Evolutionary conservation across 2,797 vertebrate genomes (phyloP).

Genomic region (Syngnathus acus): DNA sequence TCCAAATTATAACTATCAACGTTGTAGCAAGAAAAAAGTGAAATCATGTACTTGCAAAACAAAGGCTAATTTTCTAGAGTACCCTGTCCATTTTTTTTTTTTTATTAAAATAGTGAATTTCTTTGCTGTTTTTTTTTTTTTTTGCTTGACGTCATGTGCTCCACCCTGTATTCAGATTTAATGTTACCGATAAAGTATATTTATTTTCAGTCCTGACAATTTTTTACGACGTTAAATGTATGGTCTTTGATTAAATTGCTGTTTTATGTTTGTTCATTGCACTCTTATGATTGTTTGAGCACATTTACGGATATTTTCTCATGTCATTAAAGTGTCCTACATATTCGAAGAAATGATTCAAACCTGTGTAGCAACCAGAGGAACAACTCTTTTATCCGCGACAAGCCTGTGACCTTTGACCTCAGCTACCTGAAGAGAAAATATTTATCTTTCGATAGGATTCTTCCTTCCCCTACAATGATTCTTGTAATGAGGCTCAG

Average conservation of each 20-base stretch:
- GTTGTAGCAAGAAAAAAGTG: too few relatives aligned
- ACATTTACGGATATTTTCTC: constrained; percentile 19
- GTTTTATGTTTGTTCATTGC: constrained; percentile 7
- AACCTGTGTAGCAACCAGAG: background rate
- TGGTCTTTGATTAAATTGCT: constrained; percentile 10
- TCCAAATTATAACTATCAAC: too few relatives aligned
- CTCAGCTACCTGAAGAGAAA: background rate
- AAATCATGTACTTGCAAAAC: too few relatives aligned
- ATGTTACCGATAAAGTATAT: background rate
- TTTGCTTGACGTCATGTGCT: background rate
- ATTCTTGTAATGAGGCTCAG: background rate
- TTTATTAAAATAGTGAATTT: background rate
- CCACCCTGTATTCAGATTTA: constrained; percentile 1
- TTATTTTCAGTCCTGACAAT: constrained; percentile 1
- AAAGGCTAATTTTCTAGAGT: background rate
- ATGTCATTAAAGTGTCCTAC: background rate
- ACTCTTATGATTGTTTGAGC: constrained; percentile 10
- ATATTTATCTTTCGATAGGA: background rate
- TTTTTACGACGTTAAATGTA: constrained; percentile 9
- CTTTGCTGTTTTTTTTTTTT: background rate
- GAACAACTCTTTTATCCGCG: background rate
- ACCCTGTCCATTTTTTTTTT: background rate
- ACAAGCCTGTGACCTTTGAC: background rate
- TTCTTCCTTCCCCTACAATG: background rate
- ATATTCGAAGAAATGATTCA: background rate